Evolutionary conservation across 2,888 invertebrate genomes (phyloP).

Genomic region (Apeira syringaria): DNA sequence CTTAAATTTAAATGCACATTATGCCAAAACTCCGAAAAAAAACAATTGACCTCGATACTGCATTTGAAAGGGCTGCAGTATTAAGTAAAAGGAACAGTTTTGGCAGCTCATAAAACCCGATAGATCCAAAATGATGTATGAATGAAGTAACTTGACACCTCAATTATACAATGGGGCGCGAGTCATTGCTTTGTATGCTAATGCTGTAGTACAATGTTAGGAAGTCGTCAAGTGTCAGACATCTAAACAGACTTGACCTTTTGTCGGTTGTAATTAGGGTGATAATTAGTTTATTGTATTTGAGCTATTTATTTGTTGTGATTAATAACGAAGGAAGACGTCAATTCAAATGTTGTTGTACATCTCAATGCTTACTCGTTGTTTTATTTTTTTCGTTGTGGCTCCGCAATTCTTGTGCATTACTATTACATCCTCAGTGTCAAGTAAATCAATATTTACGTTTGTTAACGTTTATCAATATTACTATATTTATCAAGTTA

Average conservation of each 20-base stretch:
- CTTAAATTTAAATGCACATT: conserved; percentile 8
- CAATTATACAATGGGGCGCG: conserved; percentile 43
- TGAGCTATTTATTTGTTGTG: conserved; percentile 1
- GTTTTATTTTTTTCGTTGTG: too few relatives aligned
- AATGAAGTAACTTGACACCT: conserved; percentile 51
- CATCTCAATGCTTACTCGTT: too few relatives aligned
- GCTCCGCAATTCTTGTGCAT: too few relatives aligned
- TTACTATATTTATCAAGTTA: too few relatives aligned
- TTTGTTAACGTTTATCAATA: too few relatives aligned
- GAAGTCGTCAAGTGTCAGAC: conserved; percentile 30
- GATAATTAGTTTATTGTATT: conserved; percentile 5
- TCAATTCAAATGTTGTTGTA: neutral
- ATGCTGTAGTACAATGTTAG: conserved; percentile 38
- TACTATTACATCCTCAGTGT: too few relatives aligned
- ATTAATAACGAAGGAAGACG: neutral
- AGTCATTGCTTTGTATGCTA: conserved; percentile 54
- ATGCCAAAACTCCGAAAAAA: conserved; percentile 13
- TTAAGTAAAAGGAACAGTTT: conserved; percentile 27
- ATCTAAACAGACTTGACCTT: conserved; percentile 20
- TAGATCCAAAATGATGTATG: conserved; percentile 21
- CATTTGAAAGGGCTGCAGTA: conserved; percentile 24
- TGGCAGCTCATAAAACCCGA: conserved; percentile 20
- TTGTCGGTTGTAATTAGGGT: conserved; percentile 13
- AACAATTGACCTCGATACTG: conserved; percentile 19
- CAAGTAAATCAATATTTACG: too few relatives aligned